Conservation (phyloP, 2,113 vertebrate genomes). For the Cyanoderma ruficeps region DNA sequence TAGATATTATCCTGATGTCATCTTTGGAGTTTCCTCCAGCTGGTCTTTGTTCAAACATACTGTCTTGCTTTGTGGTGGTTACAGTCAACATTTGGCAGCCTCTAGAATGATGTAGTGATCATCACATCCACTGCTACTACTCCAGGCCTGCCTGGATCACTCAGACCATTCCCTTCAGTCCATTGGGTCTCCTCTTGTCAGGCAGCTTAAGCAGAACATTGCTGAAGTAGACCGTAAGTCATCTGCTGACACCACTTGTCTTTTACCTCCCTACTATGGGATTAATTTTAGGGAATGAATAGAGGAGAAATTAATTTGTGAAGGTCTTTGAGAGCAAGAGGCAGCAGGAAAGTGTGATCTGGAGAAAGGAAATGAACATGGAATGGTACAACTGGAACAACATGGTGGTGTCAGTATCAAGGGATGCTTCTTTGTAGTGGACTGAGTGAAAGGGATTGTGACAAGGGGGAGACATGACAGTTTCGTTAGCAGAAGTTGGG, state of each 20-base stretch:
- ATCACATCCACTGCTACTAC: not conserved
- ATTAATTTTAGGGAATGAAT: not conserved
- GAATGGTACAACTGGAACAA: not conserved
- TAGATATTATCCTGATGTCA: not conserved
- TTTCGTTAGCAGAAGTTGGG: not conserved
- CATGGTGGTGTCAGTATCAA: fast-evolving
- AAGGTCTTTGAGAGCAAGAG: not conserved
- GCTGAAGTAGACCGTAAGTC: not conserved
- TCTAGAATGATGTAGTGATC: not conserved
- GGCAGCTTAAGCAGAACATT: not conserved
- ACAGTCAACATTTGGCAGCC: not conserved
- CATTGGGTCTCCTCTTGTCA: not conserved
- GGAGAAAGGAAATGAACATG: not conserved
- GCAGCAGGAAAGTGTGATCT: not conserved
- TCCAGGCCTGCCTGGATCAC: not conserved
- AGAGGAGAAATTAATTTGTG: not conserved
- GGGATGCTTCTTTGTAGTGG: not conserved
- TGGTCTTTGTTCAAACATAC: not conserved
- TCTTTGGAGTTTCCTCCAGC: not conserved
- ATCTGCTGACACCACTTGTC: not conserved
- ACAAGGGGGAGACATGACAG: not conserved
- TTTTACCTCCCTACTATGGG: not conserved
- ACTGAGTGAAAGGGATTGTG: not conserved
- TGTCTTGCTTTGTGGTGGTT: not conserved
- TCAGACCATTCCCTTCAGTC: not conserved